These are phyloP conservation scores for Trachelus iudaicus DNA, from an alignment of 2,888 invertebrate species.

Conservation along the genomic window DNA sequence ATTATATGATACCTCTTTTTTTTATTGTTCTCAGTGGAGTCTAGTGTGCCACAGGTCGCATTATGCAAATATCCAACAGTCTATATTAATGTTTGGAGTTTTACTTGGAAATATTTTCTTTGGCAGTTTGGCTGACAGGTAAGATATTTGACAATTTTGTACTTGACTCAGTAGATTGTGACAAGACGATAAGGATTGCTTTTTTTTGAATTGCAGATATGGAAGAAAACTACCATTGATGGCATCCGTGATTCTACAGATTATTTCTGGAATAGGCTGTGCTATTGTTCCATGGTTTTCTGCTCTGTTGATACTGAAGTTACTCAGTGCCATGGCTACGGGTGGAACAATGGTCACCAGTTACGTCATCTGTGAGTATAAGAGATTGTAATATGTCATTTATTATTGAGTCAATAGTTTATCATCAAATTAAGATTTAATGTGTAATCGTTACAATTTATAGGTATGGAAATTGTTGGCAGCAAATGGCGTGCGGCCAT, in stretches of 20 bases:
- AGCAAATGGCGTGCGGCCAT: constrained; percentile 70
- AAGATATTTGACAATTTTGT: constrained; percentile 40
- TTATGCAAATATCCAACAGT: constrained; percentile 80
- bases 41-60: constrained; percentile 76
- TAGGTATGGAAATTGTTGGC: constrained; percentile 67
- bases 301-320: constrained; percentile 75
- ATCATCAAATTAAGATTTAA: background rate
- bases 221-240: constrained; percentile 82
- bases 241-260: constrained; percentile 78
- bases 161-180: constrained; percentile 6
- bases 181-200: constrained; percentile 18
- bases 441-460: constrained; percentile 10
- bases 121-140: constrained; percentile 83
- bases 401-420: background rate
- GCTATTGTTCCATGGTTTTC: constrained; percentile 77
- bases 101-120: constrained; percentile 80
- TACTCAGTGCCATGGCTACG: constrained; percentile 79
- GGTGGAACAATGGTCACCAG: constrained; percentile 86
- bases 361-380: constrained; percentile 68
- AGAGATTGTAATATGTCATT: background rate
- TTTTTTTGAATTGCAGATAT: constrained; percentile 68
- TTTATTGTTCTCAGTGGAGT: constrained; percentile 71
- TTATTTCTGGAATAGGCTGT: constrained; percentile 77
- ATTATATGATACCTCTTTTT: background rate
- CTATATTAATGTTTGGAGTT: constrained; percentile 82